Percentiles rank a stretch among this genome's conserved stretches.
phyloP scores from a whole-genome alignment of 2,888 invertebrate genomes.

The Ctenicera cuprea region DNA sequence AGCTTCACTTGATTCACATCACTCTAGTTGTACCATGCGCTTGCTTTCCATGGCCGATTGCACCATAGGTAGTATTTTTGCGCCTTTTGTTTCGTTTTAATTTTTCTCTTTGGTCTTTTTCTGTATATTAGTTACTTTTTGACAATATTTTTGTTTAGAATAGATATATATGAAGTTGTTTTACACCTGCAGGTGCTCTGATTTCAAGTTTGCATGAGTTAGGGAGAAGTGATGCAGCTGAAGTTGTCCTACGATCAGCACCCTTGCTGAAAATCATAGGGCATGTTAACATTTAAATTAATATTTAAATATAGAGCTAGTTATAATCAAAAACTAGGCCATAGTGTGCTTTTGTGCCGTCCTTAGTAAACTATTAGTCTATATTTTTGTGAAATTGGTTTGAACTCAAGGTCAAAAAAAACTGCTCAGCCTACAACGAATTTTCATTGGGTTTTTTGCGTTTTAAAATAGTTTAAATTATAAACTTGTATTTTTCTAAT shows the following conservation, averaged over 20 bases:
- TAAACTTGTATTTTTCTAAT: slow-evolving; percentile 43
- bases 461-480: slow-evolving; percentile 28
- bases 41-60: slow-evolving; percentile 69
- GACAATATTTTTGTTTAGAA: not conserved
- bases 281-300: slow-evolving; percentile 35
- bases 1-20: slow-evolving; percentile 70
- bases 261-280: slow-evolving; percentile 67
- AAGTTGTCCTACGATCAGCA: slow-evolving; percentile 75
- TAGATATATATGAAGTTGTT: slow-evolving; percentile 5
- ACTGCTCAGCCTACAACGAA: slow-evolving; percentile 46
- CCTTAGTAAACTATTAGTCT: slow-evolving; percentile 30
- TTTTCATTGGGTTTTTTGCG: slow-evolving; percentile 13
- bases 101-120: slow-evolving; percentile 7
- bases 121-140: not conserved
- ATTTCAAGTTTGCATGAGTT: slow-evolving; percentile 77
- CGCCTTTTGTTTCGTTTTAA: not conserved
- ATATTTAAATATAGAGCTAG: slow-evolving; percentile 15
- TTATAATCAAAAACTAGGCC: not conserved
- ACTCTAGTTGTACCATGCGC: slow-evolving; percentile 70
- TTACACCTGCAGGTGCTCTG: slow-evolving; percentile 72
- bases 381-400: not conserved
- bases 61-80: slow-evolving; percentile 67
- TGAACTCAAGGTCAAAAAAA: not conserved
- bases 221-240: slow-evolving; percentile 77
- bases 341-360: slow-evolving; percentile 45